Base-by-base conservation (phyloP, 2,797 vertebrate species). In the Ceryle rudis region DNA sequence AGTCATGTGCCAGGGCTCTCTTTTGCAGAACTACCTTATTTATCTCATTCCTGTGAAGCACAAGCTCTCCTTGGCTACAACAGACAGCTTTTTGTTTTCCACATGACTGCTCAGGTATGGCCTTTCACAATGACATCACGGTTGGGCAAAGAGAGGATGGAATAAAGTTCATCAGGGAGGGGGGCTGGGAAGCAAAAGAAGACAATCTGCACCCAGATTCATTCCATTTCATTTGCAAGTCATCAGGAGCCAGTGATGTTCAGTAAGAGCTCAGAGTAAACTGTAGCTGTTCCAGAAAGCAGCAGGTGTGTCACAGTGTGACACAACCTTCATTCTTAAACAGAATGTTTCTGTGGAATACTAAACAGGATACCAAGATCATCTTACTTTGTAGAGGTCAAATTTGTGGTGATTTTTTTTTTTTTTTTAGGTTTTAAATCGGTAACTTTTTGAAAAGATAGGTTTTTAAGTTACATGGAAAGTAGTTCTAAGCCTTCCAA, bases 211-310 rank as follows among this genome's bases (percentile, higher is more conserved):
- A 71, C 21, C 44, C 54, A 31, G 6, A 13, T 62, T 72, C 67
- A 57, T 31, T 78, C 35, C 3, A 5, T n/a, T 61, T 65, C 0
- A 1, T 16, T 49, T 35, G 9, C 23, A 61, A 54, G 7, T 8
- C 55, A 25, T 8, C 49, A 47, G 39, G n/a, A 95, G 67, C 8
- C 13, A 46, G 33, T 2, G 4, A 29, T 31, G 60, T 15, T 22
- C 74, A 33, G 51, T 11, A 47, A 73, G 0, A 8, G 39, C 33
- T 79, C 8, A 35, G 44, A 19, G 26, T 37, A 44, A 85, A 31
- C 20, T 1, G 0, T 2, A 0, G 0, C 58, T 46, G 4, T 14
- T 47, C 9, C 46, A 29, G 57, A 52, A 71, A 41, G 62, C 1
- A 37, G 33, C 55, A 81, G 69, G 22, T 7, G 14, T 14, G 18